Percentiles rank a stretch among this genome's conserved stretches.
Evolutionary conservation across 2,113 vertebrate species (phyloP).

Genomic region (Arothron firmamentum): DNA sequence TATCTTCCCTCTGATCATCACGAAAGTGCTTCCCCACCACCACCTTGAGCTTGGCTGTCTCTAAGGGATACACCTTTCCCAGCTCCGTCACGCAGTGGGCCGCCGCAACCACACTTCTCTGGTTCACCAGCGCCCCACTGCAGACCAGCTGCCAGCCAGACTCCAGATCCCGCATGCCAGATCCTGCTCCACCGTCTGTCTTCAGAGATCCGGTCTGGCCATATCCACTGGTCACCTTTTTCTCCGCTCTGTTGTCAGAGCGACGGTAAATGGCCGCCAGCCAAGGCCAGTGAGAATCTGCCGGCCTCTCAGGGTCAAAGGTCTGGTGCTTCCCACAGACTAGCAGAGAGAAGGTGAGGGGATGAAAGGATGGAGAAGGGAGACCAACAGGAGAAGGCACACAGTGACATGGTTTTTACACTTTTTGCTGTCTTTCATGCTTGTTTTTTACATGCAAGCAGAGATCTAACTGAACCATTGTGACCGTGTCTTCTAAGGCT

Average conservation of each 20-base stretch:
- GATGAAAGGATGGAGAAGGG: conserved; percentile 31
- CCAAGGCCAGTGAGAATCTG: conserved; percentile 88
- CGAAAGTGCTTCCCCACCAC: conserved; percentile 90
- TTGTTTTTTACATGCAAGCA: background rate
- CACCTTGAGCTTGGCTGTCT: conserved; percentile 83
- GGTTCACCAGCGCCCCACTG: conserved; percentile 91
- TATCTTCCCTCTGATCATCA: conserved; percentile 82
- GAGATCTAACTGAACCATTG: background rate
- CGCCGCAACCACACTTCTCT: conserved; percentile 88
- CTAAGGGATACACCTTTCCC: conserved; percentile 84
- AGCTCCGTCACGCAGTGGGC: conserved; percentile 94
- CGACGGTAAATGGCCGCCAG: conserved; percentile 89
- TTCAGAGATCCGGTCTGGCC: conserved; percentile 76
- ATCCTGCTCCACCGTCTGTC: conserved; percentile 60
- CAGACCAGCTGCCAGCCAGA: conserved; percentile 90
- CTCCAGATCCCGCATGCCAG: conserved; percentile 47
- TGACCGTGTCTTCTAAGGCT: too few species aligned
- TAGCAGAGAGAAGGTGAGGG: conserved; percentile 59
- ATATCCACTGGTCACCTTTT: conserved; percentile 72
- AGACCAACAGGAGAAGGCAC: conserved; percentile 6
- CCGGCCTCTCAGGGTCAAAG: conserved; percentile 75
- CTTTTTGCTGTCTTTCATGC: conserved; percentile 3
- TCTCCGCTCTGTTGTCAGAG: conserved; percentile 61
- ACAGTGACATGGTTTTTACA: conserved; percentile 38
- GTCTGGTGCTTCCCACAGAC: conserved; percentile 92